A percentile compares a stretch with the other conserved stretches of the same genome.
These are phyloP conservation scores for Dynastes maya DNA, from an alignment of 2,888 invertebrate genomes.

Conservation along the genomic window DNA sequence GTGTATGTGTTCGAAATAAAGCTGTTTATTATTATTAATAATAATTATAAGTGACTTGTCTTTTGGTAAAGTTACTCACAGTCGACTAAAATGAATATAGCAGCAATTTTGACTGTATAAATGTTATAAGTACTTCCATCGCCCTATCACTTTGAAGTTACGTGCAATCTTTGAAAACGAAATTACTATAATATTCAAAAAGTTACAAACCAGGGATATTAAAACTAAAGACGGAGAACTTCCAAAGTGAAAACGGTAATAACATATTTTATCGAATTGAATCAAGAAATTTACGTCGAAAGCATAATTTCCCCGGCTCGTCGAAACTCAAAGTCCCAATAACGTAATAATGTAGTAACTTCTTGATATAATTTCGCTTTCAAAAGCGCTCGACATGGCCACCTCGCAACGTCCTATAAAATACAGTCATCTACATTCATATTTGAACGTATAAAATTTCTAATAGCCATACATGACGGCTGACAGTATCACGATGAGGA, in stretches of 20 bases:
- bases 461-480: neutral
- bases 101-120: too few species aligned
- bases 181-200: too few species aligned
- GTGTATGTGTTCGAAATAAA: too few species aligned
- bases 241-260: neutral
- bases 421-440: conserved; percentile 21
- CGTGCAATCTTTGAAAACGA: too few species aligned
- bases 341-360: neutral
- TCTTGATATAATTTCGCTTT: conserved; percentile 6
- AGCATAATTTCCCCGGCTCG: neutral
- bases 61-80: too few species aligned
- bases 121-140: too few species aligned
- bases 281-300: neutral
- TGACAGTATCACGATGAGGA: conserved; percentile 6
- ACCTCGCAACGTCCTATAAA: neutral
- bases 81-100: too few species aligned
- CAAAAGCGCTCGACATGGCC: neutral
- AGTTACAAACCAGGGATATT: too few species aligned
- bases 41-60: too few species aligned
- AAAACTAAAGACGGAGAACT: too few species aligned
- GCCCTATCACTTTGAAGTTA: too few species aligned
- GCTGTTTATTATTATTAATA: too few species aligned
- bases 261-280: neutral
- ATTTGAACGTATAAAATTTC: conserved; percentile 7
- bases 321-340: neutral